Evolutionary conservation across 2,888 invertebrate genomes (phyloP).

Genomic region (Rhogogaster chlorosoma): DNA sequence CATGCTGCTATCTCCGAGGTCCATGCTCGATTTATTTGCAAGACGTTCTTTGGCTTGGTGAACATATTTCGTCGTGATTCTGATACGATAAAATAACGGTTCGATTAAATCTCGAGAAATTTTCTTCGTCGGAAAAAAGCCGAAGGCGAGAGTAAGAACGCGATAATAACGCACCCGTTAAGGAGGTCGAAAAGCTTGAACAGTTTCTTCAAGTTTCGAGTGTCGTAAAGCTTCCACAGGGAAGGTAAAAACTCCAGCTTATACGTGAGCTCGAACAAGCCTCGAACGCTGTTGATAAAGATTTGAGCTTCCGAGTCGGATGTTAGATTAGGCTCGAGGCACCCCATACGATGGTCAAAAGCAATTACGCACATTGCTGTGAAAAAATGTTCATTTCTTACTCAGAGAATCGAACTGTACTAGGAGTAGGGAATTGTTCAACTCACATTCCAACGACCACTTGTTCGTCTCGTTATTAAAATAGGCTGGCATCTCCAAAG

Average conservation of each 20-base stretch:
- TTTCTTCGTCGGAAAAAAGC: neutral
- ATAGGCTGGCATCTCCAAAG: conserved; percentile 83
- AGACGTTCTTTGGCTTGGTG: conserved; percentile 71
- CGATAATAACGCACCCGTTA: conserved; percentile 80
- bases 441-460: conserved; percentile 92
- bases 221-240: conserved; percentile 87
- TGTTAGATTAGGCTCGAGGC: conserved; percentile 81
- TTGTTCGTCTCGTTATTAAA: conserved; percentile 87
- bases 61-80: conserved; percentile 71
- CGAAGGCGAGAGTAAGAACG: too few species aligned
- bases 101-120: neutral
- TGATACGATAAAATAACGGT: conserved; percentile 50
- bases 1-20: conserved; percentile 80
- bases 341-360: conserved; percentile 89
- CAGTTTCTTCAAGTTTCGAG: conserved; percentile 85
- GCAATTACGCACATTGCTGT: conserved; percentile 90
- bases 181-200: conserved; percentile 86
- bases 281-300: conserved; percentile 89
- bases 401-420: conserved; percentile 10
- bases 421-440: conserved; percentile 45
- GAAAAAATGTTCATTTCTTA: conserved; percentile 14
- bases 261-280: conserved; percentile 88
- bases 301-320: conserved; percentile 84
- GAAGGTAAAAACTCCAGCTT: conserved; percentile 88
- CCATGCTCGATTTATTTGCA: conserved; percentile 74